These are phyloP conservation scores for Resseliella maxima DNA, from an alignment of 2,888 invertebrate species.

Conservation along the genomic window DNA sequence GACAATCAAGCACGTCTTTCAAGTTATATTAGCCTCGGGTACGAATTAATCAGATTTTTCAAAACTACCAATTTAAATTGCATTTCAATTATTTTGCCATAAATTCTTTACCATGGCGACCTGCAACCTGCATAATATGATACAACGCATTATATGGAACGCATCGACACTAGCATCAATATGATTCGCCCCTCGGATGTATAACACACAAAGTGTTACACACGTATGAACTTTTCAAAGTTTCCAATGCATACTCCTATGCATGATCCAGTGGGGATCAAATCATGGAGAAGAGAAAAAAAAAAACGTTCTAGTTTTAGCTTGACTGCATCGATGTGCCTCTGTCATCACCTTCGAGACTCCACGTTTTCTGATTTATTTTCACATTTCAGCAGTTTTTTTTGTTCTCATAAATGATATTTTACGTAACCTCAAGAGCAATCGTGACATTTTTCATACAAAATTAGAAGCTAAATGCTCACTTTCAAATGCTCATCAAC, in stretches of 20 bases:
- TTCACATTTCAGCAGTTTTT: background rate
- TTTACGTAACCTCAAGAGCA: background rate
- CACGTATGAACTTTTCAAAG: background rate
- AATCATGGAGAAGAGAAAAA: too few species aligned
- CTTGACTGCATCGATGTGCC: background rate
- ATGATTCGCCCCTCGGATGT: background rate
- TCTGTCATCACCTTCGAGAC: background rate
- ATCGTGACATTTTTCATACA: background rate
- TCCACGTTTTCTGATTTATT: background rate
- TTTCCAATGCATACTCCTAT: too few species aligned
- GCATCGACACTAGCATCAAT: background rate
- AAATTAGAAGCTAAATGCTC: background rate
- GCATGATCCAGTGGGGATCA: too few species aligned
- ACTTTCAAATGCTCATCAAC: background rate
- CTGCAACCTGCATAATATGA: background rate
- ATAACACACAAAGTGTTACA: background rate
- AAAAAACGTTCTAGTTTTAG: background rate
- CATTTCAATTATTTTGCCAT: constrained; percentile 47
- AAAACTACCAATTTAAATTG: constrained; percentile 13
- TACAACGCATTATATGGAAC: too few species aligned
- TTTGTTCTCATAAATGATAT: background rate
- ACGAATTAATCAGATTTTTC: constrained; percentile 27
- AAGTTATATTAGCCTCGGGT: background rate
- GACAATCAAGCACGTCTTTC: background rate
- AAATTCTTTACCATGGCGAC: background rate